Evolutionary conservation across 53 echinoderm and acorn worm genomes (phyloP), one percentile per base, ranked within the genome.

Genomic region (Stichopus horrens): DNA sequence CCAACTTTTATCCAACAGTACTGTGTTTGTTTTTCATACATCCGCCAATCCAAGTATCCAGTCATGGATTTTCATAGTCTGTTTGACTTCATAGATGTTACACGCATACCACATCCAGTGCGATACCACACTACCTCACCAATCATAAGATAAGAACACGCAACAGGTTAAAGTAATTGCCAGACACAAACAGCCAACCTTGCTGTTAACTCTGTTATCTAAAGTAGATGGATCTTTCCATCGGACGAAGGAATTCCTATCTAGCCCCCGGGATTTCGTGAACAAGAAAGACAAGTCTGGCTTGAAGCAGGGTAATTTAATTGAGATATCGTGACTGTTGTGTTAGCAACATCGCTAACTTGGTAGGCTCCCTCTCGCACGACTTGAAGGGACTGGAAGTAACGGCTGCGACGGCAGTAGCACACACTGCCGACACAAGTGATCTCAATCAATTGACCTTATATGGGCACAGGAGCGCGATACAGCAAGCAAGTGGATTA

Each of bases 191-290:
- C 53, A 85, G 85, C 8, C 63, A 85, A 63, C 85, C 23, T 66
- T 67, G 53, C 85, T 65, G 10, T 9, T 59, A 63, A 67, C 52
- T 59, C 71, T 51, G 52, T 59, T 65, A 63, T 67, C 85, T 63
- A 65, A 5, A 65, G 63, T 20, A 67, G 85, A 85, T 85, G 21
- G 20, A 81, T 85, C 85, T 65, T 63, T 20, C 65, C 14, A 53
- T 67, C 8, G 85, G 65, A 65, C 68, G 85, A 67, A 66, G 85
- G 85, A 85, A 85, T 85, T 85, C 85, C 85, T 67, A 85, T 85
- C 85, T 85, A 85, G 85, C 85, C 85, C 85, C 85, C 85, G 85
- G 85, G 85, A 85, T 85, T 85, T 85, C 85, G 85, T 85, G 68
- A 85, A 85, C 85, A 85, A 85, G 85, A 65, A 59, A 85, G 85